Base-by-base conservation (phyloP, 2,113 vertebrate species). In the Chamaea fasciata region DNA sequence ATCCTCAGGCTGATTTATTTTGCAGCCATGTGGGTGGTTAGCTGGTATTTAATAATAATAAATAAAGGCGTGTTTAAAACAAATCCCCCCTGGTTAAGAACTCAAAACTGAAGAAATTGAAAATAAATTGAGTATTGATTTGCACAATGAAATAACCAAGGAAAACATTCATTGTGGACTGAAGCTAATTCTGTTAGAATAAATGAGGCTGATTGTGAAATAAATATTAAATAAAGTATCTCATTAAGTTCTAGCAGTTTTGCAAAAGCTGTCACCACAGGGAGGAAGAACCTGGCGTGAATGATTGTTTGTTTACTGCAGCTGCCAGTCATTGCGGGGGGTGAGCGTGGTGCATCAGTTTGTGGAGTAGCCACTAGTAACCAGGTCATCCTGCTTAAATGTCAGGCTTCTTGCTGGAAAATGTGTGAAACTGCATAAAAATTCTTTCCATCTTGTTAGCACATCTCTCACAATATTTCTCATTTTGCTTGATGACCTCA, bases 171-270 rank as follows among this genome's bases (percentile, higher is more conserved):
- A 26, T 77, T 89, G 69, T 79, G 52, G n/a, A 53, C 92, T 77
- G 56, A 83, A 65, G 59, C 60, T 74, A 83, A 74, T 94, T 83
- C 70, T 44, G 30, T 74, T 74, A 67, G 50, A 69, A 87, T 92
- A 92, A 93, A 86, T 30, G 68, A 93, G 44, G 39, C 44, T 64
- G 71, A 88, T 81, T 88, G 82, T 74, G 82, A 83, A 96, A 90
- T 93, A 95, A 91, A 80, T 95, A 95, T 85, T 85, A 91, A 92
- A 84, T 75, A 69, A 80, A 89, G 60, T 50, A 33, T 83, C 71
- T 93, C 63, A 81, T 91, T 90, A 88, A 49, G 71, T 83, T 74
- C 50, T 2, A 39, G 24, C 82, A 64, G 71, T 67, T 95, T 65
- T 77, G 63, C 82, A 37, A 57, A 90, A 93, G 83, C 90, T 74